A percentile compares a stretch with the other conserved stretches of the same genome.
Evolutionary conservation across 2,797 vertebrate genomes (phyloP).

Genomic region (Phalloptychus januarius): DNA sequence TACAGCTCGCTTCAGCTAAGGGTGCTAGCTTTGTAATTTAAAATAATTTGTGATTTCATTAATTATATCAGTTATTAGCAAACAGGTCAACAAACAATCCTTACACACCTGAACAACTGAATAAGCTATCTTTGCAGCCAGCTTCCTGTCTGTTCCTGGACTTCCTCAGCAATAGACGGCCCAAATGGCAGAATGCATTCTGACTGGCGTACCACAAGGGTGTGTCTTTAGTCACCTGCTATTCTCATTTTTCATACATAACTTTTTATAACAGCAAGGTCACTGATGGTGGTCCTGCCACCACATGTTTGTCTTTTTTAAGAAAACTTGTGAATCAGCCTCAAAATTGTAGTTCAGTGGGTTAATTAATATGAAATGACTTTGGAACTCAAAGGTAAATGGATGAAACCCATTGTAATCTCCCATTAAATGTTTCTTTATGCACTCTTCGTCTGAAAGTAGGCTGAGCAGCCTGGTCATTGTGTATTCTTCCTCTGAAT

Average conservation of each 20-base stretch:
- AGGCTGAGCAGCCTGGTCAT: not conserved
- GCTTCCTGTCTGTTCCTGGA: not conserved
- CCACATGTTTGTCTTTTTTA: not conserved
- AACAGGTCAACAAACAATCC: not conserved
- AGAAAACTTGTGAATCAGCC: not conserved
- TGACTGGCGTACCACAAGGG: not conserved
- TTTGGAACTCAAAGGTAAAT: not conserved
- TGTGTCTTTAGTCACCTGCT: not conserved
- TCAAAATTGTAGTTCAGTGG: not conserved
- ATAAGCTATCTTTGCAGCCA: not conserved
- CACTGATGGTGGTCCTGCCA: not conserved
- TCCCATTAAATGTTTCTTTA: not conserved
- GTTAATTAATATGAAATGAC: not conserved
- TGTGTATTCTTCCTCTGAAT: not conserved
- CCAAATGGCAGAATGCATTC: not conserved
- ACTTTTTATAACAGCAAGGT: not conserved
- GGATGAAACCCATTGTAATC: not conserved
- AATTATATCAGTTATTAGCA: not conserved
- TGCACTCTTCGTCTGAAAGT: not conserved
- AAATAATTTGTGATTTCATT: not conserved
- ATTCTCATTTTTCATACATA: not conserved
- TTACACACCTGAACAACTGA: not conserved
- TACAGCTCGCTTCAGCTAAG: not conserved
- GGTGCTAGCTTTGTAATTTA: not conserved
- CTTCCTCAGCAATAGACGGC: not conserved